Base-by-base conservation (phyloP, 1,140 invertebrate species). In the Trichonephila clavata region DNA sequence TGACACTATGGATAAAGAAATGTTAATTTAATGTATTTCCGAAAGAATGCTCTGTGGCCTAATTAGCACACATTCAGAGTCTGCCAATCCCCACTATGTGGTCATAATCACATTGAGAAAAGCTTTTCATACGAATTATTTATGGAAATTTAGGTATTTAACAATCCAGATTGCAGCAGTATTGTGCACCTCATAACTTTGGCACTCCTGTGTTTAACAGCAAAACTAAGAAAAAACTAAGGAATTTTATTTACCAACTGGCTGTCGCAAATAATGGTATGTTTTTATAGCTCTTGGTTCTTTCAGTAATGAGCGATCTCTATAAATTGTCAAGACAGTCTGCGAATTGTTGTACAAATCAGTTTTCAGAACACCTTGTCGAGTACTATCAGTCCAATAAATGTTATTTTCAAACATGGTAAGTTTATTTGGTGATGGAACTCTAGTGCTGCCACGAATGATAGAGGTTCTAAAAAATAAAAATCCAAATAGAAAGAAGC, bases 351-450 rank as follows among this genome's bases (percentile, higher is more conserved):
- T 97, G 95, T 97, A 99, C 95, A 99, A 99, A 95, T 98, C 98
- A 0, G 99, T 97, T 2, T 97, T 97, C 96, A 99, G 97, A 6
- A 99, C 97, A 1, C 98, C 98, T 95, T 99, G 98, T 95, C 99
- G 98, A 0, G 98, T 99, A 94, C 97, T 97, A 95, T 99, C 99
- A 0, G 99, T 99, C 98, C 98, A 99, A 96, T 97, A 99, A 3
- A 99, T 97, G 60, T 97, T 96, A 95, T 98, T 98, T 96, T 99
- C 98, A 96, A 99, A 99, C 0, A 99, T 95, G 0, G 98, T 97
- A 10, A 99, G 95, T 39, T 98, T 96, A 1, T 98, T 97, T 0
- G 98, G 98, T 24, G 98, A 98, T 1, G 98, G 98, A 0, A 99
- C 98, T 92, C 96, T 96, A 87, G 97, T 97, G 87, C 98, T 97